Evolutionary conservation across 2,113 vertebrate species (phyloP), one percentile per base, ranked within the genome.

Genomic region (Arenaria interpres): DNA sequence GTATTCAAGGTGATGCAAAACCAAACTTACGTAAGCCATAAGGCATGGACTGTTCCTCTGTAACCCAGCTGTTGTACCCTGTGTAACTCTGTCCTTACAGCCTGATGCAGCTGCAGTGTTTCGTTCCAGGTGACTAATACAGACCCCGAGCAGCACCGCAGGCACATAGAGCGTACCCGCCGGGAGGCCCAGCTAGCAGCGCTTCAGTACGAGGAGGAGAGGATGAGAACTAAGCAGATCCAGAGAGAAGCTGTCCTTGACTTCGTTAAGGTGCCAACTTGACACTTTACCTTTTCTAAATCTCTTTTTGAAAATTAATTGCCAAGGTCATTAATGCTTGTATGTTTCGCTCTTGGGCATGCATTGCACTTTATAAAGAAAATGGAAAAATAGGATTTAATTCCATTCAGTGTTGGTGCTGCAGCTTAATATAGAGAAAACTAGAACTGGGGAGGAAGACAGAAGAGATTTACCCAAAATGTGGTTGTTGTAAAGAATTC

Each of bases 161-260:
- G 94, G 87, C 98, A 97, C 86, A 83, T 99, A 33, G 99, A 99
- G 97, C 98, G 97, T 13, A 96, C 99, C n/a, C 98, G 99, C 13
- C 98, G 98, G 85, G 99, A 99, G 95, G 99, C 99, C 14, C 99
- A 99, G 88, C 97, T 99, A 4, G 99, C 99, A 4, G 99, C 99
- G 0, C 98, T 99, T 6, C 98, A 99, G 95, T 99, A 99, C 7
- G 99, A 99, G 48, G 99, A 99, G 66, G 99, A 99, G 97, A 98
- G 99, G 91, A 98, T 98, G 88, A 98, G 97, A 93, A 98, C 96
- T 4, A 98, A 99, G 30, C 95, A 98, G 37, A 95, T 98, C 46
- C 99, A 99, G 92, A 98, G 97, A 94, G 99, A 99, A 71, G 95
- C 98, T 33, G 96, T 95, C 51, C 80, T 97, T 83, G 98, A 96